A percentile compares a stretch with the other conserved stretches of the same genome.
phyloP scores from a whole-genome alignment of 2,113 vertebrate genomes.

The Steatornis caripensis region DNA sequence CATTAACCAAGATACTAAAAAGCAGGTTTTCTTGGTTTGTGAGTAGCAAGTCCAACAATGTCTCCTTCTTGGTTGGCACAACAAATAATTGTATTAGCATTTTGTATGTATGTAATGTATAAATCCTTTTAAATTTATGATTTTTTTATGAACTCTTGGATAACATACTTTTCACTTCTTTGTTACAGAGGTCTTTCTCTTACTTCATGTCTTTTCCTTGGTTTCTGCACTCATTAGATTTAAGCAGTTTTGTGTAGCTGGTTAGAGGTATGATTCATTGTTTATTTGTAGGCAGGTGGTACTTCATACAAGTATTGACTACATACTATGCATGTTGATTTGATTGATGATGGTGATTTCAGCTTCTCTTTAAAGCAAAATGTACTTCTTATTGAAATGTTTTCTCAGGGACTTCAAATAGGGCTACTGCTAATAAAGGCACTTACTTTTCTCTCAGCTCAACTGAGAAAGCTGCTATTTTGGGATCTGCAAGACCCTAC shows the following conservation, averaged over 20 bases:
- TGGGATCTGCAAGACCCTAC: background rate
- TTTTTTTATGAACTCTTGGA: background rate
- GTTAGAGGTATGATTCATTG: background rate
- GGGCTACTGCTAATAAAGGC: background rate
- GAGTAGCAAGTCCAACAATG: too few species aligned
- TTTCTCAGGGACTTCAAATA: background rate
- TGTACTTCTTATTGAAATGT: background rate
- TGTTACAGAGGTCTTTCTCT: background rate
- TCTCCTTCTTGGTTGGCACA: too few species aligned
- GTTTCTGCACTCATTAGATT: background rate
- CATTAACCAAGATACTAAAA: too few species aligned
- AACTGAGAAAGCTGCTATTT: background rate
- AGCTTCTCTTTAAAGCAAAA: background rate
- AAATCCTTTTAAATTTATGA: background rate
- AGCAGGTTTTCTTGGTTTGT: too few species aligned
- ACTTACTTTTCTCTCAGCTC: background rate
- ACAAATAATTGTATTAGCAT: too few species aligned
- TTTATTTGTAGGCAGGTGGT: background rate
- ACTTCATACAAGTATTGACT: background rate
- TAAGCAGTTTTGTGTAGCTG: background rate
- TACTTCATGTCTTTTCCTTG: background rate
- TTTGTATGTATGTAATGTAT: too few species aligned
- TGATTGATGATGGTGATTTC: conserved; percentile 25
- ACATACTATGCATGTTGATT: background rate
- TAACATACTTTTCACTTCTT: background rate